Evolutionary conservation across 35 echinoderm and acorn worm genomes (phyloP).

Genomic region (Anneissia japonica): DNA sequence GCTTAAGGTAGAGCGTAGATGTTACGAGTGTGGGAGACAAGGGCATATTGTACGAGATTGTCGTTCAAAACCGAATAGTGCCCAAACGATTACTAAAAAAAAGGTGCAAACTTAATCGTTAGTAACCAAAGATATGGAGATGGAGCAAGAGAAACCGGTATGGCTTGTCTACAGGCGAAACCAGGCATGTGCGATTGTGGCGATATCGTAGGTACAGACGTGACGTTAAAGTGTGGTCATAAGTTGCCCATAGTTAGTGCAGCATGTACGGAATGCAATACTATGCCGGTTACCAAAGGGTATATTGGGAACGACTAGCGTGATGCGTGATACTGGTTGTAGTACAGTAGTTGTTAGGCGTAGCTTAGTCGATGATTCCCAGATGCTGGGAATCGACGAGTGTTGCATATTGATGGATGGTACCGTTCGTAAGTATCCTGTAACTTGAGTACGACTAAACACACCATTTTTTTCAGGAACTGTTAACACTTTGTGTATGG

Average conservation of each 20-base stretch:
- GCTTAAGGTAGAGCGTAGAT: neutral
- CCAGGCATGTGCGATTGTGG: neutral
- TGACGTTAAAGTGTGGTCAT: constrained; percentile 21
- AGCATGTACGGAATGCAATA: neutral
- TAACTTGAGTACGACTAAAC: neutral
- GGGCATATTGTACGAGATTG: constrained; percentile 39
- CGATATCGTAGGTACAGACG: neutral
- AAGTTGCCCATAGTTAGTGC: constrained; percentile 17
- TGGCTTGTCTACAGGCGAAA: too few species aligned
- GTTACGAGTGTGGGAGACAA: constrained; percentile 36
- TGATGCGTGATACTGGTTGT: constrained; percentile 21
- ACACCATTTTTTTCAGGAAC: constrained; percentile 1
- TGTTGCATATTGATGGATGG: constrained; percentile 14
- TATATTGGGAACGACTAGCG: neutral
- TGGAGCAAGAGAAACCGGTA: too few species aligned
- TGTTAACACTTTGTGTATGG: constrained; percentile 23
- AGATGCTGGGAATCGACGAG: neutral
- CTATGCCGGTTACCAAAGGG: constrained; percentile 5
- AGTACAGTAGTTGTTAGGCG: neutral
- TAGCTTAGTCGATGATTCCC: neutral
- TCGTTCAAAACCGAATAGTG: neutral
- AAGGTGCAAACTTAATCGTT: too few species aligned
- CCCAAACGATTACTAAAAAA: neutral
- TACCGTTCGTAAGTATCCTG: neutral
- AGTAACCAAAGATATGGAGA: too few species aligned